Percentiles rank a stretch among this genome's conserved stretches.
phyloP scores from a whole-genome alignment of 2,888 invertebrate species.

The Griposia aprilina region DNA sequence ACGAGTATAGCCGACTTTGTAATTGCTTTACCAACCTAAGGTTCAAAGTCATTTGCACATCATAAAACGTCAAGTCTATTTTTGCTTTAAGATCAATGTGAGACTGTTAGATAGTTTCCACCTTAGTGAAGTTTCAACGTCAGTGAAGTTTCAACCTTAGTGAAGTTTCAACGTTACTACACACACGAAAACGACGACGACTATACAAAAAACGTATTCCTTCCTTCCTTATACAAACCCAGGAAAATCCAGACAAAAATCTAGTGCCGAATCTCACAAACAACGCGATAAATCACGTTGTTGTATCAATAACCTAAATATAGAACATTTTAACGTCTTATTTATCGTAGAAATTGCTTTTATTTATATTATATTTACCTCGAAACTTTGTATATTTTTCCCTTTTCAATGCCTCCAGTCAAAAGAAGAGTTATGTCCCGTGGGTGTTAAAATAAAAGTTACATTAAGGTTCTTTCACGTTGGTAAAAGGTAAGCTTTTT shows the following conservation, averaged over 20 bases:
- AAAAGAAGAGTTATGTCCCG: conserved; percentile 55
- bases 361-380: conserved; percentile 1
- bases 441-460: conserved; percentile 52
- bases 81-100: neutral
- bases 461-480: conserved; percentile 27
- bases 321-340: conserved; percentile 17
- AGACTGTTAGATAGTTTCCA: too few species aligned
- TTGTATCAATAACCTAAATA: conserved; percentile 7
- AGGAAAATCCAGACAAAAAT: neutral
- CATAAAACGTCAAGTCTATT: neutral
- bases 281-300: conserved; percentile 37
- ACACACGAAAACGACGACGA: too few species aligned
- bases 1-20: neutral
- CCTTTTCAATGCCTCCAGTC: conserved; percentile 29
- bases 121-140: too few species aligned
- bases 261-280: neutral
- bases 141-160: neutral
- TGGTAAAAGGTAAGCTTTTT: conserved; percentile 19
- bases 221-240: neutral
- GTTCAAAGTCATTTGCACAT: neutral
- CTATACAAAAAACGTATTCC: neutral
- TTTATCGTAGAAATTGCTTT: conserved; percentile 39
- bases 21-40: neutral
- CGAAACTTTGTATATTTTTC: conserved; percentile 38
- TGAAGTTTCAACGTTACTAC: neutral